Evolutionary conservation across 2,113 vertebrate species (phyloP).

Genomic region (Felis catus): DNA sequence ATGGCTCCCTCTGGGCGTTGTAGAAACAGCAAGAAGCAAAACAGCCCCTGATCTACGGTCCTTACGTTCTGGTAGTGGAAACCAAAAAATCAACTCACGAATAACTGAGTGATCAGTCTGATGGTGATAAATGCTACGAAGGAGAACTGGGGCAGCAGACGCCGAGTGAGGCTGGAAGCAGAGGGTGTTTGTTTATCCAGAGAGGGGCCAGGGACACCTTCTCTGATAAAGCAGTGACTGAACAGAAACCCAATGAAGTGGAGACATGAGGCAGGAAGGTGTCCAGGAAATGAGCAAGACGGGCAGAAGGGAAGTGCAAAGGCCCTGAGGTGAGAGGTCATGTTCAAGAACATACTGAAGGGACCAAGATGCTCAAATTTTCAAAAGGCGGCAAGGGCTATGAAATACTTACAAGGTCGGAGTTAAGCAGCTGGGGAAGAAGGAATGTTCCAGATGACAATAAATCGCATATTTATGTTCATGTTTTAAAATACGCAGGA

Average conservation of each 20-base stretch:
- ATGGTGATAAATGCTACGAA: background rate
- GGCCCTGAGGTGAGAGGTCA: background rate
- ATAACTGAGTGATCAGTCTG: no score
- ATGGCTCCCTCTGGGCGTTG: background rate
- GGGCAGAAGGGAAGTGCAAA: background rate
- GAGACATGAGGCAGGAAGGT: rapidly evolving
- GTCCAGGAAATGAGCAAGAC: background rate
- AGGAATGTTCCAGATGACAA: background rate
- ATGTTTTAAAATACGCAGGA: background rate
- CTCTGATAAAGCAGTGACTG: background rate
- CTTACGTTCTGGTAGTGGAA: background rate
- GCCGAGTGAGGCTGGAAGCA: background rate
- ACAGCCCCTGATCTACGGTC: background rate
- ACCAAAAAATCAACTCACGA: background rate
- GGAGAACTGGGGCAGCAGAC: no score
- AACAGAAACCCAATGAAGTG: background rate
- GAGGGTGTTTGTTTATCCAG: background rate
- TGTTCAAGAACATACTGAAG: background rate
- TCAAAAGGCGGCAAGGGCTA: background rate
- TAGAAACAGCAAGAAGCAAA: background rate
- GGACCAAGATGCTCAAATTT: background rate
- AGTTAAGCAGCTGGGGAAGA: background rate
- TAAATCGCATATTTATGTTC: background rate
- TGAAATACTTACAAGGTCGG: background rate
- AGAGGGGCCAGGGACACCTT: no score